Evolutionary conservation across 2,888 invertebrate genomes (phyloP).

Genomic region (Capitulum mitella): DNA sequence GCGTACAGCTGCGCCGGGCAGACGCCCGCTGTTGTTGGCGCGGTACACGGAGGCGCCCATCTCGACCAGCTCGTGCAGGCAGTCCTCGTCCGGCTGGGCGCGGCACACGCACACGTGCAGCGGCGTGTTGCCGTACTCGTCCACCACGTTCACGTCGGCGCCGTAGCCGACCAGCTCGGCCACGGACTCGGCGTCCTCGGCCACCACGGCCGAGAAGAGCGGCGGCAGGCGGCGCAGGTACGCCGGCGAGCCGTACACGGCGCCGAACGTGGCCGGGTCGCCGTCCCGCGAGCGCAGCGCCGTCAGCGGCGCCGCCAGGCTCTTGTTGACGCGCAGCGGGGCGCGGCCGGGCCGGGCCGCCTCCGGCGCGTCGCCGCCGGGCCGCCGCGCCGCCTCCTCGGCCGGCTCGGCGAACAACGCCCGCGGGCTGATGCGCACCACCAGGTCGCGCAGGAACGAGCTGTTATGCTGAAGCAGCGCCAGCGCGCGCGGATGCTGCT

Average conservation of each 20-base stretch:
- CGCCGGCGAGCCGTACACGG: constrained; percentile 4
- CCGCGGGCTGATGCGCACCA: constrained; percentile 10
- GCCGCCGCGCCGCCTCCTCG: neutral
- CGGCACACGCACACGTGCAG: constrained; percentile 52
- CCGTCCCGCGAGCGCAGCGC: neutral
- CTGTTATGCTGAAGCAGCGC: neutral
- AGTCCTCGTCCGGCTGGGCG: constrained; percentile 50
- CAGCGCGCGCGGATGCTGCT: neutral
- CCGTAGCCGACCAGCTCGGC: neutral
- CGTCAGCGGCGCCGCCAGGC: neutral
- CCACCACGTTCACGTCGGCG: neutral
- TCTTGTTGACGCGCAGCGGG: constrained; percentile 4
- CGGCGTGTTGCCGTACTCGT: constrained; percentile 49
- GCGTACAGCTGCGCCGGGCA: constrained; percentile 51
- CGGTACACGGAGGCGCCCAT: constrained; percentile 48
- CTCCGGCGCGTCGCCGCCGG: neutral
- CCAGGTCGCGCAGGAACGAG: neutral
- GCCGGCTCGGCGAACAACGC: neutral
- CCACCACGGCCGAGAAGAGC: constrained; percentile 3
- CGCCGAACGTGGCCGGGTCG: neutral
- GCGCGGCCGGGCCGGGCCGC: neutral
- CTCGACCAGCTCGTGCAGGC: constrained; percentile 49
- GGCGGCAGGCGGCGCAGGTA: constrained; percentile 14
- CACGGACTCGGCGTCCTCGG: constrained; percentile 8
- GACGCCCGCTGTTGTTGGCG: constrained; percentile 48